Evolutionary conservation across 2,113 vertebrate genomes (phyloP).

Genomic region (Heterocephalus glaber): DNA sequence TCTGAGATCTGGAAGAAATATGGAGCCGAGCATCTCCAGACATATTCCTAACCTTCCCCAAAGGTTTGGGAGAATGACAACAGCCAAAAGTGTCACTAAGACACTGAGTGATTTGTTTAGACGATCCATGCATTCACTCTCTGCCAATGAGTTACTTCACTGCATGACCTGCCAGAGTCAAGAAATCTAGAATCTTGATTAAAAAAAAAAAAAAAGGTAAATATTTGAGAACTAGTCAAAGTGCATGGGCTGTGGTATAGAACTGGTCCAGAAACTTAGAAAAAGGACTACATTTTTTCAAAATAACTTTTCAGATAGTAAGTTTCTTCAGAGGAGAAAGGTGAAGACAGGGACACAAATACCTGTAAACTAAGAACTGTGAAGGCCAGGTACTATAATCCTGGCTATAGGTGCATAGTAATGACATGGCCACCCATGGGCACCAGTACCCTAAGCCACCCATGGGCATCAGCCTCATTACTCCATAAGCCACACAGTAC

Average conservation of each 20-base stretch:
- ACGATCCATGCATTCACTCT: conserved; percentile 76
- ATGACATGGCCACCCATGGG: neutral
- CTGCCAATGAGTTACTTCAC: conserved; percentile 20
- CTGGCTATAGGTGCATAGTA: no score
- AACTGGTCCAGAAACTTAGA: neutral
- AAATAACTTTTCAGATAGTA: neutral
- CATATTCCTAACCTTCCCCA: conserved; percentile 70
- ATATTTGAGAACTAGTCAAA: neutral
- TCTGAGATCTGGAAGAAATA: conserved; percentile 85
- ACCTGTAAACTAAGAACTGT: neutral
- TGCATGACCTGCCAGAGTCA: conserved; percentile 38
- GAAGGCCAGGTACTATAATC: neutral
- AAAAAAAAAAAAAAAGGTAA: conserved; percentile 64
- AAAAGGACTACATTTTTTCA: neutral
- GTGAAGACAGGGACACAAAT: neutral
- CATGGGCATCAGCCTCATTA: neutral
- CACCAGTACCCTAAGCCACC: neutral
- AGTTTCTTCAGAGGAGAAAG: neutral
- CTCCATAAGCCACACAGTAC: neutral
- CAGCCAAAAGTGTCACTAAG: conserved; percentile 61
- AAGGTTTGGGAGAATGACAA: conserved; percentile 80
- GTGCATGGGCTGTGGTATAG: neutral
- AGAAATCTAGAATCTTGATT: conserved; percentile 69
- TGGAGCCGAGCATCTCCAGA: conserved; percentile 60
- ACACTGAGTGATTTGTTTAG: conserved; percentile 80